Base-by-base conservation (phyloP, 2,797 vertebrate genomes). In the Peromyscus eremicus region DNA sequence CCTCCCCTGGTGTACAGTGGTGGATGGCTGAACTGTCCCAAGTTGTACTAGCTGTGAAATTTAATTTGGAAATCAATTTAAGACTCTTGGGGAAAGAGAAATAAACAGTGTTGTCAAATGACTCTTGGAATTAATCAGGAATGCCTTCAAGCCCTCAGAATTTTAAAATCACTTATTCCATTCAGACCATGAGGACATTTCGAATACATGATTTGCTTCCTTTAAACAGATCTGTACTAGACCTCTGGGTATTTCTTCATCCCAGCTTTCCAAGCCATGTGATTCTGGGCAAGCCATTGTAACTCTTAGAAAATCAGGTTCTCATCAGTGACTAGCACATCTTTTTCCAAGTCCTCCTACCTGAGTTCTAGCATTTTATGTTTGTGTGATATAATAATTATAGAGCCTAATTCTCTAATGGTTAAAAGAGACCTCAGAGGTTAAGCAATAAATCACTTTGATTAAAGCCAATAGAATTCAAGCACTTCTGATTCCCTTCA, bases 21-120 rank as follows among this genome's bases (percentile, higher is more conserved):
- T n/a, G 71, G 82, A 84, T 12, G 82, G 49, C 86, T 89, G 40
- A 89, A 81, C 40, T 81, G 46, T 77, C 83, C 64, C 70, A 94
- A 80, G n/a, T 75, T 92, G 43, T 55, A 57, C 64, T 77, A n/a
- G 27, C 89, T 92, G 37, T 84, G 81, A 60, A 91, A 91, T 91
- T 97, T 68, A 84, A 71, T 93, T 87, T 88, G 70, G 64, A 96
- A 80, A 92, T 86, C 60, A 32, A 9, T 60, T 84, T 96, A 94
- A 94, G 40, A 46, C 62, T 96, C 70, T 75, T 32, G 55, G 11
- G 71, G 46, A 89, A 94, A 92, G 32, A 71, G 83, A 93, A 86
- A 80, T 43, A 89, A 96, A 79, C 13, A 92, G n/a, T 82, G 14
- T 32, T 82, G 62, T 94, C 77, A 89, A 34, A 49, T 89, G 46